Percentiles rank a stretch among this genome's conserved stretches.
Conservation (phyloP, 2,113 vertebrate species). For the Periophthalmodon schlosseri region DNA sequence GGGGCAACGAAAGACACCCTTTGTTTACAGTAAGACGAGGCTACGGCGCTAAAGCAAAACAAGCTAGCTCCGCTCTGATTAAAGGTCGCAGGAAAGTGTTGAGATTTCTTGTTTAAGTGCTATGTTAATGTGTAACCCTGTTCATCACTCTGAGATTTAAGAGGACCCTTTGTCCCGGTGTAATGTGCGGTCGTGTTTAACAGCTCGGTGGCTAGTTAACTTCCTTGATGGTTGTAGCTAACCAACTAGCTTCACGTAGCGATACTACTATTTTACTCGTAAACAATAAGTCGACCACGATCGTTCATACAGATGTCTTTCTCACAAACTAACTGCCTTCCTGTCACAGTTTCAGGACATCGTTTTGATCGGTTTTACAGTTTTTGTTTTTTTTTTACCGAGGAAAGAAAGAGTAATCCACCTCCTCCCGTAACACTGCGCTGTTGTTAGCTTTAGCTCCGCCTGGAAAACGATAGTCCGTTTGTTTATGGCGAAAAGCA, state of each 20-base stretch:
- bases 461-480: conserved; percentile 37
- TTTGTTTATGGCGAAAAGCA: conserved; percentile 3
- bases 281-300: background rate
- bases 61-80: conserved; percentile 8
- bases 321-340: background rate
- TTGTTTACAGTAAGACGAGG: conserved; percentile 66
- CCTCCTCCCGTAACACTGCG: conserved; percentile 46
- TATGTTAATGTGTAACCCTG: background rate
- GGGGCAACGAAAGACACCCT: conserved; percentile 23
- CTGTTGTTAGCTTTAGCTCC: conserved; percentile 46
- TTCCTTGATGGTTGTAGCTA: conserved; percentile 55
- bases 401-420: conserved; percentile 55
- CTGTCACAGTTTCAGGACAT: conserved; percentile 42
- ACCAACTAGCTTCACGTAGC: conserved; percentile 43
- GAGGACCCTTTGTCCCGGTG: conserved; percentile 29
- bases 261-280: conserved; percentile 16
- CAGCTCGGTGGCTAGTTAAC: conserved; percentile 52
- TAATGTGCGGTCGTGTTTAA: conserved; percentile 37
- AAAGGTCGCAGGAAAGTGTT: background rate
- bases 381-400: conserved; percentile 11
- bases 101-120: background rate
- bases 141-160: conserved; percentile 20
- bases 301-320: background rate
- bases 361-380: conserved; percentile 5
- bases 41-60: conserved; percentile 23